Base-by-base conservation (phyloP, 2,113 vertebrate genomes). In the Oxyruncus cristatus region DNA sequence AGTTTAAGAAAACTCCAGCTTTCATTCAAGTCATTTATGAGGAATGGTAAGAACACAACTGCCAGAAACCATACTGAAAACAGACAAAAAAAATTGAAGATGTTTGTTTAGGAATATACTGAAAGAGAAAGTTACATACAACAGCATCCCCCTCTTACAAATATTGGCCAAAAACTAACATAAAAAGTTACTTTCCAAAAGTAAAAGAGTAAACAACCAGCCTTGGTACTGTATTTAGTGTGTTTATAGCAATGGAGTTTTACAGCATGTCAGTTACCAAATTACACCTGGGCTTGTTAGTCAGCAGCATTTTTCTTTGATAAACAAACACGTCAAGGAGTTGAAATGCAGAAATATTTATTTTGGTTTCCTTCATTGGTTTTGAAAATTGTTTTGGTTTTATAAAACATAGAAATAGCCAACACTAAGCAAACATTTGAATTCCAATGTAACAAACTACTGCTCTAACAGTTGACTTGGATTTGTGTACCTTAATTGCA, bases 281-380 rank as follows among this genome's bases (percentile, higher is more conserved):
- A 18, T 56, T 16, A 68, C 4, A 85, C 11, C n/a, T 24, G 2
- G 6, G 24, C 21, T 63, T 39, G 7, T 82, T 42, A 52, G 11
- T 20, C 56, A 72, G 67, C 68, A 92, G 63, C 55, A 59, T 17
- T 56, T 12, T 74, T 42, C 65, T 47, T 59, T 28, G 4, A 44
- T 28, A 94, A 93, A 96, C 42, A 97, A 47, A 97, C 33, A 55
- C 83, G 85, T 84, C 88, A 96, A 87, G 35, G 46, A 47, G 53
- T 39, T 97, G 97, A 98, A 98, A 98, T 98, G 97, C 97, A 98
- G 97, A 98, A 98, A 97, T 97, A 98, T 98, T 98, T 96, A 98
- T 98, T 98, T 98, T 98, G 97, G 98, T 98, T 98, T 98, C 98
- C 98, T 98, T 98, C 98, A 98, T 97, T 98, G 96, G 97, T 97